phyloP scores from a whole-genome alignment of 2,888 invertebrate species.

The Cryptus armator region DNA sequence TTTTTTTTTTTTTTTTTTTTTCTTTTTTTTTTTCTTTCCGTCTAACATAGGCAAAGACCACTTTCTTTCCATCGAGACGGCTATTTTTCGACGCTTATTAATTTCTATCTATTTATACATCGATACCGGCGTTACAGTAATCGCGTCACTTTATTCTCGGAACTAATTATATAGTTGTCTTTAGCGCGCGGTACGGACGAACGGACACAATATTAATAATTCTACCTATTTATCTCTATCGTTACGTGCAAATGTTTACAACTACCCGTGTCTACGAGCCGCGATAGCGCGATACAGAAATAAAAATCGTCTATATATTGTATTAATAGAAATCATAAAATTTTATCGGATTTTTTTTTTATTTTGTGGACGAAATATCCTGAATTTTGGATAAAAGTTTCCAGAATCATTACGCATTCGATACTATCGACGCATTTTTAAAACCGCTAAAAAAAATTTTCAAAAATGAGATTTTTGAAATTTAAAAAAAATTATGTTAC shows the following conservation, averaged over 20 bases:
- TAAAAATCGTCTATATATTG: not conserved
- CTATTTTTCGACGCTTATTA: conserved; percentile 4
- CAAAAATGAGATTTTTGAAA: too few relatives aligned
- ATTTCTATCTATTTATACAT: not conserved
- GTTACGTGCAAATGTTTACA: conserved; percentile 11
- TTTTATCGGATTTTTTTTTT: not conserved
- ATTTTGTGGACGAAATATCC: not conserved
- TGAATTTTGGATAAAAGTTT: too few relatives aligned
- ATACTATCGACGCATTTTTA: too few relatives aligned
- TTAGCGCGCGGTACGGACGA: not conserved
- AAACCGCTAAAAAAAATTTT: too few relatives aligned
- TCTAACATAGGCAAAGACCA: not conserved
- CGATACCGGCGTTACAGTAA: not conserved
- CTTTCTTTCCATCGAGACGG: conserved; percentile 40
- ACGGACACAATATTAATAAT: conserved; percentile 10
- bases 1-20: conserved; percentile 4
- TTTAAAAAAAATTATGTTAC: too few relatives aligned
- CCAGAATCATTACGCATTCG: too few relatives aligned
- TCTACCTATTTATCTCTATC: conserved; percentile 10
- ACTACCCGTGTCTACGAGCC: not conserved
- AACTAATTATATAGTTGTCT: conserved; percentile 9
- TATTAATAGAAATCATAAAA: not conserved
- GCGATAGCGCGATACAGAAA: not conserved
- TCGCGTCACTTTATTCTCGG: conserved; percentile 16
- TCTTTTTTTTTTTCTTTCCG: conserved; percentile 11